phyloP scores from a whole-genome alignment of 2,113 vertebrate species.

The Mirounga angustirostris region DNA sequence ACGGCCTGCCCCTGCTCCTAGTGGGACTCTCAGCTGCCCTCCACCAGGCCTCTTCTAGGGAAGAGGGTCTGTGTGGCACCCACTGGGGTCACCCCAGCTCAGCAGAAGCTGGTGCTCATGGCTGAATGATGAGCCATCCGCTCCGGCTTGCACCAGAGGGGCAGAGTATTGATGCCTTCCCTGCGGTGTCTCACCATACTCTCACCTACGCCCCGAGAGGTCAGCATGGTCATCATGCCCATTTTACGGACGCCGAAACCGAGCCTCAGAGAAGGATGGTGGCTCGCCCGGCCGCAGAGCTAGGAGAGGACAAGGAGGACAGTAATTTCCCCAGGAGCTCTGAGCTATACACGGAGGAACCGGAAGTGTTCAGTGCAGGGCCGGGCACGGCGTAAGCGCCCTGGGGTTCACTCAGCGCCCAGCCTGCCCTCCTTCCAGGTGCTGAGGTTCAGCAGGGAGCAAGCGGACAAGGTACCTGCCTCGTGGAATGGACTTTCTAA shows the following conservation, averaged over 20 bases:
- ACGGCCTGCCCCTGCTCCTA: not conserved
- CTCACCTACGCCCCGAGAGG: rapidly evolving
- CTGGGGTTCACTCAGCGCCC: not conserved
- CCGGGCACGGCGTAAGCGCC: rapidly evolving
- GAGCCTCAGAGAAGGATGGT: not conserved
- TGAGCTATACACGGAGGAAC: rapidly evolving
- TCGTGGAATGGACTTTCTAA: not conserved
- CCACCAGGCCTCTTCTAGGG: not conserved
- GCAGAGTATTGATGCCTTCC: rapidly evolving
- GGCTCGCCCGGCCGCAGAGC: rapidly evolving
- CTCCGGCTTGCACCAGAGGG: rapidly evolving
- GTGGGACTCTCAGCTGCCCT: not conserved
- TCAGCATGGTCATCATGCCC: rapidly evolving
- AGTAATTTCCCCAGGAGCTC: not conserved
- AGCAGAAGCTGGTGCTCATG: not conserved
- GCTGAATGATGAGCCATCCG: rapidly evolving
- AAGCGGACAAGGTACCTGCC: not conserved
- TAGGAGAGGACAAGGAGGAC: rapidly evolving
- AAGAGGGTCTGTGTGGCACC: rapidly evolving
- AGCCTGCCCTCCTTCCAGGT: rapidly evolving
- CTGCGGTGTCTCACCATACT: rapidly evolving
- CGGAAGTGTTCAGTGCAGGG: rapidly evolving
- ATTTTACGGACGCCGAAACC: not conserved
- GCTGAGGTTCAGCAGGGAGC: not conserved
- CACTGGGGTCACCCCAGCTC: not conserved